Conservation (phyloP, 2,797 vertebrate species). For the Linurgus olivaceus region DNA sequence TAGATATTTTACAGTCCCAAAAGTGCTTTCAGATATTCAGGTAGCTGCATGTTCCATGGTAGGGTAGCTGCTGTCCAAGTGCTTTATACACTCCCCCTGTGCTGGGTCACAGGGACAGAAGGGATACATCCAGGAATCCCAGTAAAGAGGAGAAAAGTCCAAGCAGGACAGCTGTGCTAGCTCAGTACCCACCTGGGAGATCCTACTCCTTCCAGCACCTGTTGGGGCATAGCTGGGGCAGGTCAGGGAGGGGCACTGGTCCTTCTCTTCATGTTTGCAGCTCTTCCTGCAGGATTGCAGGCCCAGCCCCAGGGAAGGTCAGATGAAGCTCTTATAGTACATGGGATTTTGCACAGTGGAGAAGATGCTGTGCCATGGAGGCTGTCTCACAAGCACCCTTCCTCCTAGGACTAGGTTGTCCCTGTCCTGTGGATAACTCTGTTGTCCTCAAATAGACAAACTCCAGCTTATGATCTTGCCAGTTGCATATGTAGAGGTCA, state of each 20-base stretch:
- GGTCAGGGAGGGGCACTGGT: neutral
- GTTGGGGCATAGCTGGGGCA: neutral
- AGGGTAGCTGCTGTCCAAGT: neutral
- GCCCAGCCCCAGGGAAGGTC: neutral
- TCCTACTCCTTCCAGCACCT: neutral
- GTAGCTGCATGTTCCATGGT: neutral
- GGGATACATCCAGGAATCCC: neutral
- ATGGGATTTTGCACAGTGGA: neutral
- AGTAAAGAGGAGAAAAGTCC: neutral
- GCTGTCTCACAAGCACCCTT: neutral
- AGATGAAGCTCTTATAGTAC: neutral
- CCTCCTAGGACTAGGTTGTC: neutral
- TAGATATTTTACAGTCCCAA: conserved; percentile 7
- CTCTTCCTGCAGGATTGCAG: neutral
- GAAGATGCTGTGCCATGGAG: neutral
- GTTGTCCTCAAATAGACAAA: neutral
- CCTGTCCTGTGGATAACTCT: neutral
- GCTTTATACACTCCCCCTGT: neutral
- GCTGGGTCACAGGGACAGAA: neutral
- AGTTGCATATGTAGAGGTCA: rapidly evolving
- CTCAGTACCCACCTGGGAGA: neutral
- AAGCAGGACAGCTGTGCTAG: neutral
- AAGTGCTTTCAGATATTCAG: conserved; percentile 12
- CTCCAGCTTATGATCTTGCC: neutral
- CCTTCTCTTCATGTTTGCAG: neutral